phyloP scores from a whole-genome alignment of 2,113 vertebrate genomes.

The Hymenochirus boettgeri region DNA sequence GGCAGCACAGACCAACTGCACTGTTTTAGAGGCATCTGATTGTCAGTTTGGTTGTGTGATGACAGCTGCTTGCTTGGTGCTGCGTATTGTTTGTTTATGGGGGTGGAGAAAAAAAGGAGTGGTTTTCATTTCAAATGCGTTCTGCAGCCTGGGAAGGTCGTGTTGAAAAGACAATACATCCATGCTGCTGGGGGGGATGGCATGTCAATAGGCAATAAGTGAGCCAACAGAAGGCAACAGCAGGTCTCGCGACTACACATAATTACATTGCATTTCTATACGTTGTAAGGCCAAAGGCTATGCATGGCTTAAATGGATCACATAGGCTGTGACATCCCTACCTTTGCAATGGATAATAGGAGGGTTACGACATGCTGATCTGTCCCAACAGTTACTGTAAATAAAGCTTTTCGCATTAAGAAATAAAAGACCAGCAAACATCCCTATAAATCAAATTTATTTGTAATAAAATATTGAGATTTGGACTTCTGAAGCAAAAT shows the following conservation, averaged over 20 bases:
- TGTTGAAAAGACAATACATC: conserved; percentile 18
- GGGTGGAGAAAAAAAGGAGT: neutral
- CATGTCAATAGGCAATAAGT: conserved; percentile 36
- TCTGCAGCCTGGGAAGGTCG: conserved; percentile 5
- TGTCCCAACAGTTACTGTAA: no score
- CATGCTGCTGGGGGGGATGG: conserved; percentile 35
- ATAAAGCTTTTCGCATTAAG: no score
- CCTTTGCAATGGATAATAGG: no score
- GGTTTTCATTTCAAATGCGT: neutral
- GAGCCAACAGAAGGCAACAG: conserved; percentile 43
- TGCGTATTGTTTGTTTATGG: neutral
- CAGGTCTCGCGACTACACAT: conserved; percentile 41
- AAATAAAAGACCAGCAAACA: no score
- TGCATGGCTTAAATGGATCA: neutral
- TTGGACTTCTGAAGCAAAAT: no score
- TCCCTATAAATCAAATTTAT: no score
- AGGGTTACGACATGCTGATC: no score
- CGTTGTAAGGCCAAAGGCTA: conserved; percentile 7
- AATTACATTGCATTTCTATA: conserved; percentile 8
- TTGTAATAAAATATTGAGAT: no score
- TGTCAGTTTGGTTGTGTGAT: neutral
- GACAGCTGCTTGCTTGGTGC: conserved; percentile 5
- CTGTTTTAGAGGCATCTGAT: neutral
- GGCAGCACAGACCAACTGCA: neutral
- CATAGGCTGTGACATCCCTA: neutral